Conservation (phyloP, 2,888 invertebrate species). For the Pyrrhia umbra region DNA sequence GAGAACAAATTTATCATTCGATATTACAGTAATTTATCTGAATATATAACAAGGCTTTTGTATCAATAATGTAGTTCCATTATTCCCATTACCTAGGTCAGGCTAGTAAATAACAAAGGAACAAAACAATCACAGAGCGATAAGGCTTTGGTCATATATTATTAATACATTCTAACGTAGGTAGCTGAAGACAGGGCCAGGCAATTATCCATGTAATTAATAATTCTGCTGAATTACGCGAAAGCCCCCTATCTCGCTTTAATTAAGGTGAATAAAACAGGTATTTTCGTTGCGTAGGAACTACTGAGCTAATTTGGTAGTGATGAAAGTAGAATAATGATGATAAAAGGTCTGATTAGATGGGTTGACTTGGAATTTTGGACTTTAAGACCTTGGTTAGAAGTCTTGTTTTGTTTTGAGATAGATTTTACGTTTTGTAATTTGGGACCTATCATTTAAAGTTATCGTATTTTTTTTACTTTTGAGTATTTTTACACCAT, state of each 20-base stretch:
- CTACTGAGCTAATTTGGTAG: constrained; percentile 17
- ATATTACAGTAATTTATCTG: constrained; percentile 19
- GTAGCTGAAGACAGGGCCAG: constrained; percentile 62
- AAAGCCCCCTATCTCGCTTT: constrained; percentile 53
- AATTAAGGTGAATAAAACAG: constrained; percentile 64
- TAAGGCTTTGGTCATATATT: constrained; percentile 62
- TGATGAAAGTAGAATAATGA: constrained; percentile 21
- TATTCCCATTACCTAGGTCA: constrained; percentile 29
- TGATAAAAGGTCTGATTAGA: constrained; percentile 21
- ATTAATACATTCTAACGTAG: constrained; percentile 65
- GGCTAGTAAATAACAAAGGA: constrained; percentile 42
- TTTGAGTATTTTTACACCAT: no score
- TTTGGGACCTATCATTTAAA: not conserved
- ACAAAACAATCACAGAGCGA: constrained; percentile 59
- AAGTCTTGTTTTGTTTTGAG: not conserved
- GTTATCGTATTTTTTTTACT: no score
- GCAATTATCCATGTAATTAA: constrained; percentile 68
- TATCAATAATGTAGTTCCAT: constrained; percentile 10
- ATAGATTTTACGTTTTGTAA: not conserved
- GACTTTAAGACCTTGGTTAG: not conserved
- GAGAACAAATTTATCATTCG: not conserved
- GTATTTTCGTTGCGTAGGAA: constrained; percentile 38
- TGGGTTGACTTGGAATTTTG: constrained; percentile 1
- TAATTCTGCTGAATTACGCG: constrained; percentile 66
- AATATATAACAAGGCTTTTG: constrained; percentile 24